These are phyloP conservation scores for Zaprionus capensis DNA, from an alignment of 1,140 invertebrate species.

Conservation along the genomic window DNA sequence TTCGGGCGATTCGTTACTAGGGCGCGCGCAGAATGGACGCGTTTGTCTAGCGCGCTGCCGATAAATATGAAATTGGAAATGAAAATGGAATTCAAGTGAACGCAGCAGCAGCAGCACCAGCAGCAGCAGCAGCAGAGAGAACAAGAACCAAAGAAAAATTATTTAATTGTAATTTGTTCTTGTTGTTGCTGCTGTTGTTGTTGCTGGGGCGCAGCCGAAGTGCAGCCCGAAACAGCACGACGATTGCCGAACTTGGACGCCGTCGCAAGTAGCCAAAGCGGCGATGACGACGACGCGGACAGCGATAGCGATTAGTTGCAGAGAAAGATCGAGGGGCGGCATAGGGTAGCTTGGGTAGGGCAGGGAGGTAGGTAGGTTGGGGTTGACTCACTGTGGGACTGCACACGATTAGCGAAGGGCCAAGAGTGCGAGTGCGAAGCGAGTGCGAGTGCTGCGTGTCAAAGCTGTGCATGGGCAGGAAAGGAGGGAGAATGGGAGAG, in stretches of 20 bases:
- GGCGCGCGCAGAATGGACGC: conserved; percentile 66
- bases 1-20: neutral
- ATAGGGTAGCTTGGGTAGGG: too few species aligned
- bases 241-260: conserved; percentile 5
- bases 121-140: conserved; percentile 26
- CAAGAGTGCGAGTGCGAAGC: neutral
- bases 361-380: neutral
- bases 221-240: conserved; percentile 24
- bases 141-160: conserved; percentile 66
- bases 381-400: conserved; percentile 41
- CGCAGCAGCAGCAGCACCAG: conserved; percentile 27
- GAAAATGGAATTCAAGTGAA: conserved; percentile 54
- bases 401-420: conserved; percentile 60
- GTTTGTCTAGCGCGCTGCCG: conserved; percentile 60
- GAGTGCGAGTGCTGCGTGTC: neutral
- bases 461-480: neutral
- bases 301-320: conserved; percentile 3
- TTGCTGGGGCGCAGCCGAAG: conserved; percentile 29
- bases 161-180: conserved; percentile 70
- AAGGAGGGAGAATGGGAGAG: neutral
- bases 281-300: conserved; percentile 17
- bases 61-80: conserved; percentile 75
- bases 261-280: neutral
- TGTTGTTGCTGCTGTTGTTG: conserved; percentile 27
- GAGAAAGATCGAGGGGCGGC: neutral